Evolutionary conservation across 2,797 vertebrate species (phyloP).

Genomic region (Octomys mimax): DNA sequence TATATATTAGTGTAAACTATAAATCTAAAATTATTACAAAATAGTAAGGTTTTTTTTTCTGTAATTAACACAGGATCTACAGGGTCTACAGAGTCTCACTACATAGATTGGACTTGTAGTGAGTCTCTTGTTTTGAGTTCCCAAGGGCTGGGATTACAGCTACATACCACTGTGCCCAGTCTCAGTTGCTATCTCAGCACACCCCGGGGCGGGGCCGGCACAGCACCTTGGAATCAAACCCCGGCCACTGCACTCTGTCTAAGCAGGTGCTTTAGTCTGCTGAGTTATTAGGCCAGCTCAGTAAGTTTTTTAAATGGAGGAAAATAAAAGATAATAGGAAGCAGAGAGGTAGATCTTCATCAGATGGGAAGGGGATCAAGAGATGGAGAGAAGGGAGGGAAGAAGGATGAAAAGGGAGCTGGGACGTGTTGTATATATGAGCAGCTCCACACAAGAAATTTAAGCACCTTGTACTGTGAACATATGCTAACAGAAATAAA

Average conservation of each 20-base stretch:
- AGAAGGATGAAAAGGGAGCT: neutral
- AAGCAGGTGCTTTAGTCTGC: too few species aligned
- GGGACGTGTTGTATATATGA: neutral
- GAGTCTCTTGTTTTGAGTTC: too few species aligned
- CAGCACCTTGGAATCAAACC: too few species aligned
- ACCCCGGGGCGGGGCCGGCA: too few species aligned
- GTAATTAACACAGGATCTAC: too few species aligned
- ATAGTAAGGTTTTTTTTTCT: neutral
- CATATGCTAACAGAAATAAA: neutral
- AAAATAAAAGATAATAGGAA: neutral
- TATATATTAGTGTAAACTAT: neutral
- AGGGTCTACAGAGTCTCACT: too few species aligned
- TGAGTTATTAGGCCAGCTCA: too few species aligned
- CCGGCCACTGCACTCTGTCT: too few species aligned
- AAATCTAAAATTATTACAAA: conserved; percentile 13
- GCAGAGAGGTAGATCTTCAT: neutral
- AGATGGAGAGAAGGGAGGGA: neutral
- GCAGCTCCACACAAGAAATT: neutral
- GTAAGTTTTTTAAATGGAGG: neutral
- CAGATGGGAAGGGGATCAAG: neutral
- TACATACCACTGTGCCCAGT: too few species aligned
- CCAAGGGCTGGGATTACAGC: too few species aligned
- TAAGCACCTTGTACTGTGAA: neutral
- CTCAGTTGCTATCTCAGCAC: too few species aligned
- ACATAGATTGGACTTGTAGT: too few species aligned